phyloP scores from a whole-genome alignment of 1,140 invertebrate genomes.

The Zaprionus gabonicus region DNA sequence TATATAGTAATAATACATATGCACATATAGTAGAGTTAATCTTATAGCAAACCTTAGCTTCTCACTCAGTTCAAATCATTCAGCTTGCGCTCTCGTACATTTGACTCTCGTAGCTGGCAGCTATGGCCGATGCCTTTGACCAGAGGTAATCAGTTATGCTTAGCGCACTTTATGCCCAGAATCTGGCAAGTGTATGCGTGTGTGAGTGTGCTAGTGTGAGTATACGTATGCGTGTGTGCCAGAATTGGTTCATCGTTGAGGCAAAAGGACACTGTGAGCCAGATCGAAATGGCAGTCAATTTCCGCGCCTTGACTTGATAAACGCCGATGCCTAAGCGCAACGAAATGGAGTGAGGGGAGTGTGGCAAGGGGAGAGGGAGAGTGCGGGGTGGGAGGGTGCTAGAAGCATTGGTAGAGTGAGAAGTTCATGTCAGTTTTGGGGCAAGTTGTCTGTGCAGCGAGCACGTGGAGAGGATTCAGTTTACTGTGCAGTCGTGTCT shows the following conservation, averaged over 20 bases:
- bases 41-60: background rate
- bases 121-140: conserved; percentile 15
- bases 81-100: background rate
- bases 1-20: background rate
- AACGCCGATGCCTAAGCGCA: conserved; percentile 36
- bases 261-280: conserved; percentile 20
- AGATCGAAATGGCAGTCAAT: conserved; percentile 66
- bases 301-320: conserved; percentile 58
- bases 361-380: conserved; percentile 17
- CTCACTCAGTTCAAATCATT: background rate
- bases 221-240: background rate
- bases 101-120: conserved; percentile 3
- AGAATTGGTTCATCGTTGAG: background rate
- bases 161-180: conserved; percentile 12
- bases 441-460: background rate
- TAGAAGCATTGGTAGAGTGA: too few species aligned
- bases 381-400: background rate
- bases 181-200: background rate
- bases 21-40: background rate
- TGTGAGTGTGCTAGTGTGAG: background rate
- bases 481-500: background rate
- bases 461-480: background rate
- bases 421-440: background rate
- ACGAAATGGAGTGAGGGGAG: conserved; percentile 23
- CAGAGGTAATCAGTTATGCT: conserved; percentile 41